Evolutionary conservation across 1,140 invertebrate species (phyloP).

Genomic region (Leptonema lineaticorne): DNA sequence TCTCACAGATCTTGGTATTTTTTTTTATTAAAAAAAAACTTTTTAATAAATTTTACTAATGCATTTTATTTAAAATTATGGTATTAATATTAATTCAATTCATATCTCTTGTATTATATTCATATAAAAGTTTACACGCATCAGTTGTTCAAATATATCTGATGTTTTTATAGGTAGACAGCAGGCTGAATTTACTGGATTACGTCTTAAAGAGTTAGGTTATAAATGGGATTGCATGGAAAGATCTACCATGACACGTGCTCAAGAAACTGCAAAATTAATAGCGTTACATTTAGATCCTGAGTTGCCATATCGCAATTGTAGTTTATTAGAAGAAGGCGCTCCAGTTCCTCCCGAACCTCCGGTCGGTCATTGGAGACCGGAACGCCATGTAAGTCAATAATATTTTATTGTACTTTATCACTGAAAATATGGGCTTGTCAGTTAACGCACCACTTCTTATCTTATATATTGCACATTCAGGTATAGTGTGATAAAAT

Average conservation of each 20-base stretch:
- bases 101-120: too few relatives aligned
- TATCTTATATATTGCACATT: too few relatives aligned
- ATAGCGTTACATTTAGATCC: slow-evolving; percentile 69
- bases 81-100: too few relatives aligned
- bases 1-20: slow-evolving; percentile 75
- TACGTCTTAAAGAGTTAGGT: slow-evolving; percentile 70
- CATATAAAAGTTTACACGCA: too few relatives aligned
- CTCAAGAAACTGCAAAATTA: slow-evolving; percentile 85
- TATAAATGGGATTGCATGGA: slow-evolving; percentile 78
- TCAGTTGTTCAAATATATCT: neutral
- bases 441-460: neutral
- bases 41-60: neutral
- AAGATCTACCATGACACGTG: slow-evolving; percentile 91
- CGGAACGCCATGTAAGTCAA: slow-evolving; percentile 70
- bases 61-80: too few relatives aligned
- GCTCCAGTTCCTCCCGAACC: slow-evolving; percentile 95
- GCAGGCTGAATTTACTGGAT: slow-evolving; percentile 83
- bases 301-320: slow-evolving; percentile 61
- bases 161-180: slow-evolving; percentile 62
- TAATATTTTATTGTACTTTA: too few relatives aligned
- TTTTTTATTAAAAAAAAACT: too few relatives aligned
- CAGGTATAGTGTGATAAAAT: too few relatives aligned
- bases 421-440: too few relatives aligned
- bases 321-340: slow-evolving; percentile 87
- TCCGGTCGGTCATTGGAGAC: slow-evolving; percentile 80